Conservation (phyloP, 2,797 vertebrate genomes). For the Ctenosaura bakeri region DNA sequence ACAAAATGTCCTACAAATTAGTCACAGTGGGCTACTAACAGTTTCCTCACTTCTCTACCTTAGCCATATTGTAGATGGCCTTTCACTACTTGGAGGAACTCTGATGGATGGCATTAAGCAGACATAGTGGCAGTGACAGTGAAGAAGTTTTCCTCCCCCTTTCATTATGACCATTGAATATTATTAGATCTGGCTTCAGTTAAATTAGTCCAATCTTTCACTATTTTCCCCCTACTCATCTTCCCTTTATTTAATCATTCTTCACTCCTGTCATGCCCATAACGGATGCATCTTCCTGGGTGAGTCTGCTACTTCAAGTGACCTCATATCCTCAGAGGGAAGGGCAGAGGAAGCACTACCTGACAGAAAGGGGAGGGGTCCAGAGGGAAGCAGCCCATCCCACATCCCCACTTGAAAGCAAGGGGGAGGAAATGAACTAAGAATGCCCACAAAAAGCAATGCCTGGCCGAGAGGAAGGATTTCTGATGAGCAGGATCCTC, state of each 20-base stretch:
- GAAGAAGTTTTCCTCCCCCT: background rate
- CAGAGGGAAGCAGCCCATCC: too few species aligned
- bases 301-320: too few species aligned
- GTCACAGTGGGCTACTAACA: background rate
- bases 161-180: background rate
- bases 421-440: too few species aligned
- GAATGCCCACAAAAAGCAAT: too few species aligned
- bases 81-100: too few species aligned
- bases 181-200: background rate
- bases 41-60: background rate
- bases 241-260: background rate
- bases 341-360: too few species aligned
- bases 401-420: too few species aligned
- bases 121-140: background rate
- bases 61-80: background rate
- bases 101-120: background rate
- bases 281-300: too few species aligned
- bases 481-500: too few species aligned
- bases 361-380: too few species aligned
- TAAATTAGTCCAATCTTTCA: background rate
- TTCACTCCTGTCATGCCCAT: background rate
- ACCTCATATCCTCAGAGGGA: too few species aligned
- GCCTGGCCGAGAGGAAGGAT: too few species aligned
- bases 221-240: background rate
- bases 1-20: background rate